Evolutionary conservation across 2,113 vertebrate genomes (phyloP).

Genomic region (Oryzias melastigma): DNA sequence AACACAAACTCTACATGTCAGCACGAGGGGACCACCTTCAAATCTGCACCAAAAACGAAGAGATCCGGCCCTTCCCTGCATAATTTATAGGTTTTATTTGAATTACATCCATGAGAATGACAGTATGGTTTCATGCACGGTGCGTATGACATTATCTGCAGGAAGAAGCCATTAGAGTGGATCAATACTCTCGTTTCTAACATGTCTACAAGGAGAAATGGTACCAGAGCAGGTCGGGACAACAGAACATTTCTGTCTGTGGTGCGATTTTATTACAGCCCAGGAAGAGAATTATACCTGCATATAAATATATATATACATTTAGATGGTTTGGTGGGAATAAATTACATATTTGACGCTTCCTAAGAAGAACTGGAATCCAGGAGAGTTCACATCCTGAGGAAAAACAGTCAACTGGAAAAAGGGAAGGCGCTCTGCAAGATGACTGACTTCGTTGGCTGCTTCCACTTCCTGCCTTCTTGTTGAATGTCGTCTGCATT

Average conservation of each 20-base stretch:
- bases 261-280: conserved; percentile 40
- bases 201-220: conserved; percentile 12
- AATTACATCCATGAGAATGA: conserved; percentile 5
- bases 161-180: conserved; percentile 51
- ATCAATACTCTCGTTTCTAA: conserved; percentile 45
- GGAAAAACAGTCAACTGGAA: not conserved
- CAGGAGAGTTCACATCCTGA: conserved; percentile 30
- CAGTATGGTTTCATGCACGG: conserved; percentile 18
- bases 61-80: not conserved
- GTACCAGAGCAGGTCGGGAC: conserved; percentile 7
- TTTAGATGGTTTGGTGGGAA: conserved; percentile 1
- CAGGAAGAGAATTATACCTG: conserved; percentile 19
- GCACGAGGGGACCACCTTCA: not conserved
- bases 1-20: not conserved
- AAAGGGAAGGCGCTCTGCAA: conserved; percentile 9
- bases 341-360: not conserved
- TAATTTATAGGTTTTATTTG: not conserved
- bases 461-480: conserved; percentile 27
- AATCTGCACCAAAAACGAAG: conserved; percentile 6
- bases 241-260: conserved; percentile 37
- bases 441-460: conserved; percentile 9
- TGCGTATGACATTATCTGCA: conserved; percentile 41
- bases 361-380: conserved; percentile 3
- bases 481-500: conserved; percentile 23
- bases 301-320: conserved; percentile 4